Base-by-base conservation (phyloP, 2,888 invertebrate species). In the Barypeithes pellucidus region DNA sequence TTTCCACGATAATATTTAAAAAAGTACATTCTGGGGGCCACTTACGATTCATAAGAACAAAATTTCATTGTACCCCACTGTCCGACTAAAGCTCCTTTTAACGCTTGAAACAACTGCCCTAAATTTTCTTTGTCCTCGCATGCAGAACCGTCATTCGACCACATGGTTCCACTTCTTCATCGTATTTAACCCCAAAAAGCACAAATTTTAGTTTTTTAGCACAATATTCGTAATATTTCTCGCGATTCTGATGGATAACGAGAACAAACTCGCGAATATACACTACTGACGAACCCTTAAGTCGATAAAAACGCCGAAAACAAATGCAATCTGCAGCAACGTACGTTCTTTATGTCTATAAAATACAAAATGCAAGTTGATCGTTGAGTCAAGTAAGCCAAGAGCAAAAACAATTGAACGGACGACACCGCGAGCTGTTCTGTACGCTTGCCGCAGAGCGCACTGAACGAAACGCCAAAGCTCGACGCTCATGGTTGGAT, bases 61-160 rank as follows among this genome's bases (percentile, higher is more conserved):
- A 76, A 76, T 76, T 73, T 76, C 76, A 76, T 76, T 67, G 73
- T 76, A 76, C 57, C 73, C 76, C 76, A 76, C 67, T 76, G 67
- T 67, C 68, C 73, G 47, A 66, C 70, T 47, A 75, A 54, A 18
- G 72, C 73, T 69, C 73, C 75, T 52, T 73, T 76, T 45, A 76
- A 76, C 11, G 71, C 71, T 70, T 73, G 70, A 73, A 73, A 73
- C 43, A 76, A 73, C 50, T 76, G 76, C 47, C 73, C 76, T 33
- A 76, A 67, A 57, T 73, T 76, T 67, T 73, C 73, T 65, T 71
- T 73, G 60, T 76, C 73, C 73, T 73, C 70, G 71, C 73, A 71
- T 59, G 29, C 73, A 73, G 47, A 43, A 18, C 52, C 73, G 33
- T 70, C 73, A 73, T 68, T 69, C 22, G 76, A 67, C 76, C 76